Evolutionary conservation across 2,797 vertebrate species (phyloP), one percentile per base, ranked within the genome.

Genomic region (Takifugu rubripes): DNA sequence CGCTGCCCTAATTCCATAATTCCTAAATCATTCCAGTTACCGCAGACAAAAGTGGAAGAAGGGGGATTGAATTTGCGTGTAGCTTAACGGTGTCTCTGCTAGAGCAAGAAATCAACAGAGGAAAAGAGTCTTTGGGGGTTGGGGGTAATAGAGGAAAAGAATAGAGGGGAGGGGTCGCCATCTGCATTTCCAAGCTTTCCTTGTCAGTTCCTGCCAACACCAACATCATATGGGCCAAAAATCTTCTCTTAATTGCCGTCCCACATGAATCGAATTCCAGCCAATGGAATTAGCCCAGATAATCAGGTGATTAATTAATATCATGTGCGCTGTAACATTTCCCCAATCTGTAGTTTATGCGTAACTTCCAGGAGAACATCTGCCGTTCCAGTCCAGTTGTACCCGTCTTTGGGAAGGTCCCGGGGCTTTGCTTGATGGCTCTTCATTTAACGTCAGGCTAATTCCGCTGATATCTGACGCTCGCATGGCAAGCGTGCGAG

Each of bases 1-100:
- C 53, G 56, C 70, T 89, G 87, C 82, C 87, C 86, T 89, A 86
- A 89, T 89, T 89, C 86, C 82, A 86, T 87, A 87, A 90, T 87
- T 87, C 84, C 81, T 83, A 81, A 86, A 87, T 85, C 80, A 87
- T 82, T 81, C 70, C 78, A 73, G 85, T 87, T 87, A 86, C 75
- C 69, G 77, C 75, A 86, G 78, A 84, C 81, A 85, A 84, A 82
- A 78, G 72, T 76, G 80, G 49, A 56, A 64, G 76, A 71, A 61
- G 60, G 52, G 52, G 77, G 78, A 82, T 73, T 66, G 73, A 81
- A 82, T 82, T 79, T 79, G 75, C 69, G 60, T 71, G 14, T 70
- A 68, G 63, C 59, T 59, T 74, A 68, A 78, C 79, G 77, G 72
- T 78, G 78, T 71, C 72, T 61, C 74, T 58, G 59, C 54, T 61